Conservation (phyloP, 2,113 vertebrate species). For the Eurystomus gularis region DNA sequence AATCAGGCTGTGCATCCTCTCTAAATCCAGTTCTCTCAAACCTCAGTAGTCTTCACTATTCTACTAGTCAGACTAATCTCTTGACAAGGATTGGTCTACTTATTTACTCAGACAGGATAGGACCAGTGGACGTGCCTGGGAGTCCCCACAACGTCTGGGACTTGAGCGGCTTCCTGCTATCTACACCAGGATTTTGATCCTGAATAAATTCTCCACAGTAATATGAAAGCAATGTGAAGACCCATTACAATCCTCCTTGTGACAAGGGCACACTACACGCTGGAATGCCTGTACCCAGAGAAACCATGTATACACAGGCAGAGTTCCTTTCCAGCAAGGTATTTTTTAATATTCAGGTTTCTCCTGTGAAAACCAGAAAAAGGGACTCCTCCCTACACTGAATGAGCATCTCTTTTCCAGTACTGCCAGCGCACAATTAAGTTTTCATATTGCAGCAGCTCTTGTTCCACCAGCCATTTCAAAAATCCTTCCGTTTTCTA, state of each 20-base stretch:
- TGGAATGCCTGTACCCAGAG: not conserved
- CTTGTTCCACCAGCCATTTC: not conserved
- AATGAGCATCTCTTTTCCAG: not conserved
- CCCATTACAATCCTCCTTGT: not conserved
- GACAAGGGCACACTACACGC: not conserved
- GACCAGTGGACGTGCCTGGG: not conserved
- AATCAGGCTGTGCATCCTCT: not conserved
- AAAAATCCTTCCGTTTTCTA: not conserved
- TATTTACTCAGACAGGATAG: not conserved
- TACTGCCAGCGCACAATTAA: not conserved
- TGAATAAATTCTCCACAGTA: not conserved
- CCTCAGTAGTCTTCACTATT: not conserved
- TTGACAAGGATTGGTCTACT: not conserved
- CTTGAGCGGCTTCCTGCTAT: not conserved
- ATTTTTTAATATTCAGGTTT: not conserved
- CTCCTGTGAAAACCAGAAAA: not conserved
- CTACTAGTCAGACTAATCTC: not conserved
- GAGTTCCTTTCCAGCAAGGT: not conserved
- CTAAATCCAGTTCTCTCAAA: not conserved
- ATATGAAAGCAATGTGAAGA: not conserved
- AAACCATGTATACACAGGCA: not conserved
- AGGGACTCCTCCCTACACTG: not conserved
- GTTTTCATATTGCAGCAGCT: not conserved
- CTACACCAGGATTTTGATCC: not conserved
- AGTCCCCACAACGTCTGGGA: not conserved